Evolutionary conservation across 2,113 vertebrate genomes (phyloP).

Genomic region (Cyprinodon brontotheroides): DNA sequence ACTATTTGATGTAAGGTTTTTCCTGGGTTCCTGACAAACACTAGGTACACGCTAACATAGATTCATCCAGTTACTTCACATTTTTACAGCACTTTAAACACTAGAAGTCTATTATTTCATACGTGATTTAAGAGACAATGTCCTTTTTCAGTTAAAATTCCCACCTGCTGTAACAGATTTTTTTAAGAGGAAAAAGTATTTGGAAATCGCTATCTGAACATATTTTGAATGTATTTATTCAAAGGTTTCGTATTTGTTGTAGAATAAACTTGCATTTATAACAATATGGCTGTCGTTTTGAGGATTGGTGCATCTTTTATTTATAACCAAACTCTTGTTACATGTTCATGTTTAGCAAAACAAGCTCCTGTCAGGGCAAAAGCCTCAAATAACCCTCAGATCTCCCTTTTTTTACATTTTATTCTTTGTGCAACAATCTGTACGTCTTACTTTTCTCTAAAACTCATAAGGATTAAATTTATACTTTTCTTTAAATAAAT

Average conservation of each 20-base stretch:
- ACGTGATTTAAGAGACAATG: background rate
- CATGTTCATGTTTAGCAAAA: background rate
- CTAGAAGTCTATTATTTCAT: background rate
- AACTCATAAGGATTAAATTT: background rate
- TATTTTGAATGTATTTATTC: background rate
- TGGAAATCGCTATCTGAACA: background rate
- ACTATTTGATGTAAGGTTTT: constrained; percentile 19
- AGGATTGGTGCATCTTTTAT: background rate
- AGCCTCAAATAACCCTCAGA: background rate
- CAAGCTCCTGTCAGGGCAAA: background rate
- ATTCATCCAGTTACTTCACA: background rate
- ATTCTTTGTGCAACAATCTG: background rate
- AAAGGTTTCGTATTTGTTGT: background rate
- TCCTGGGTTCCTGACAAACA: background rate
- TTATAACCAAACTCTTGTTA: background rate
- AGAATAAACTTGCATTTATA: background rate
- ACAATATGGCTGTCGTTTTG: background rate
- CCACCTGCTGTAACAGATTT: background rate
- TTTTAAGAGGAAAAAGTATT: background rate
- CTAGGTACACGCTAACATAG: background rate
- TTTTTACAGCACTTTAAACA: background rate
- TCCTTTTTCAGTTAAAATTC: background rate
- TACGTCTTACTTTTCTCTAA: background rate
- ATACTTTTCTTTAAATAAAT: background rate
- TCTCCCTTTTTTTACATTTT: background rate